phyloP scores from a whole-genome alignment of 1,140 invertebrate genomes.

The Macrotrachela quadricornifera region DNA sequence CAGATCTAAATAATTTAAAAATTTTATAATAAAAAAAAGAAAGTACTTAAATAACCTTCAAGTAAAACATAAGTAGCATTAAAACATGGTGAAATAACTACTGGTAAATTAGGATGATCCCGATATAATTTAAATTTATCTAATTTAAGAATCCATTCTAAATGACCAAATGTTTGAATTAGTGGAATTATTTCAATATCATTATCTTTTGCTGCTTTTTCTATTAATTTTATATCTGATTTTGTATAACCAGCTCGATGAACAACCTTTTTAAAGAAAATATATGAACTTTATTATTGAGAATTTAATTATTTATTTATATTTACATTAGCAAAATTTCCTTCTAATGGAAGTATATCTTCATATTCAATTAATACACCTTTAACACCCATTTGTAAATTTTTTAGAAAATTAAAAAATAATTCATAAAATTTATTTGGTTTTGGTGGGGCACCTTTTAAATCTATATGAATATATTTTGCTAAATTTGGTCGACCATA shows the following conservation, averaged over 20 bases:
- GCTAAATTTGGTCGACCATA: too few species aligned
- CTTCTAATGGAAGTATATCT: conserved; percentile 83
- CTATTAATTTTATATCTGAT: background rate
- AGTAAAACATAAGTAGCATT: background rate
- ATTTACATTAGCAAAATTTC: conserved; percentile 29
- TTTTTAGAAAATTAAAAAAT: too few species aligned
- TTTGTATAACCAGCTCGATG: conserved; percentile 4
- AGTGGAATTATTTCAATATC: conserved; percentile 2
- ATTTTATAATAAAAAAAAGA: background rate
- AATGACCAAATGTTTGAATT: conserved; percentile 7
- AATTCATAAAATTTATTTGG: conserved; percentile 15
- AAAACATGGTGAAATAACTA: conserved; percentile 3
- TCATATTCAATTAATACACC: conserved; percentile 81
- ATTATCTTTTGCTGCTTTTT: background rate
- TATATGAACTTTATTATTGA: too few species aligned
- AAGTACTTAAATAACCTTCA: too few species aligned
- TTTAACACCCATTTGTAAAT: conserved; percentile 35
- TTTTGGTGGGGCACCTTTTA: conserved; percentile 62
- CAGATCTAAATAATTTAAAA: background rate
- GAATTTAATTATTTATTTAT: too few species aligned
- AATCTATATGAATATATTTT: conserved; percentile 45
- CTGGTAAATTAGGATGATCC: background rate
- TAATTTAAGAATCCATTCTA: conserved; percentile 7
- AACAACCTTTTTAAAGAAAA: too few species aligned
- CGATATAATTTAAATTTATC: conserved; percentile 2